Evolutionary conservation across 2,113 vertebrate genomes (phyloP).

Genomic region (Rhynchomys soricoides): DNA sequence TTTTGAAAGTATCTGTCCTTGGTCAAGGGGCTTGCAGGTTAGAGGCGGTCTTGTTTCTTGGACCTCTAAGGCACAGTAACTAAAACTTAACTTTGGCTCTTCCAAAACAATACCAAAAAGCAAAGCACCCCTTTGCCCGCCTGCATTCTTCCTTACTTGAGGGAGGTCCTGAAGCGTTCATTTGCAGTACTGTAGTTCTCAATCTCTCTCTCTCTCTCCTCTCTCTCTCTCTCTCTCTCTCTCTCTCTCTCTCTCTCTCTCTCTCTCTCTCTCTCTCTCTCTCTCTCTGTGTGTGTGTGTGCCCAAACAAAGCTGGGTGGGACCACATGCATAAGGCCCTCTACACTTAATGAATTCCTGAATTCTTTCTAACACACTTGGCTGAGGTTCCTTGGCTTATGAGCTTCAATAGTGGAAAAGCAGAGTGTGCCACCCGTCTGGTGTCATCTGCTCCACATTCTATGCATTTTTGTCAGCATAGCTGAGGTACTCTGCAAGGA

Average conservation of each 20-base stretch:
- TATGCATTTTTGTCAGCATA: slow-evolving; percentile 17
- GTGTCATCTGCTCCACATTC: slow-evolving; percentile 1
- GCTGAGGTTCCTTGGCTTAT: background rate
- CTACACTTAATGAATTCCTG: background rate
- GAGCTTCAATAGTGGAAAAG: background rate
- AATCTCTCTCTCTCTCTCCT: too few relatives aligned
- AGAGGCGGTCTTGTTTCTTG: background rate
- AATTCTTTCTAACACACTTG: background rate
- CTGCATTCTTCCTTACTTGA: background rate
- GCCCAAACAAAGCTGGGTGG: background rate
- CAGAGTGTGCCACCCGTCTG: background rate
- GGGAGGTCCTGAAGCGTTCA: background rate
- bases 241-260: too few relatives aligned
- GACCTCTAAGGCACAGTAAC: too few relatives aligned
- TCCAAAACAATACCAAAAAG: background rate
- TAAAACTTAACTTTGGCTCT: background rate
- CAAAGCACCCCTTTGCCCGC: background rate
- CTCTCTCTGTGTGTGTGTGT: background rate
- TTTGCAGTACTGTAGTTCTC: too few relatives aligned
- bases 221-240: too few relatives aligned
- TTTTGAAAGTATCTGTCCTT: background rate
- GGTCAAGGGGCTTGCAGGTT: background rate
- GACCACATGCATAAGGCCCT: too few relatives aligned
- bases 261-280: too few relatives aligned
- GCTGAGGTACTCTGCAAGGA: background rate